Conservation (phyloP, 2,113 vertebrate species). For the Gymnocephalus cernua region DNA sequence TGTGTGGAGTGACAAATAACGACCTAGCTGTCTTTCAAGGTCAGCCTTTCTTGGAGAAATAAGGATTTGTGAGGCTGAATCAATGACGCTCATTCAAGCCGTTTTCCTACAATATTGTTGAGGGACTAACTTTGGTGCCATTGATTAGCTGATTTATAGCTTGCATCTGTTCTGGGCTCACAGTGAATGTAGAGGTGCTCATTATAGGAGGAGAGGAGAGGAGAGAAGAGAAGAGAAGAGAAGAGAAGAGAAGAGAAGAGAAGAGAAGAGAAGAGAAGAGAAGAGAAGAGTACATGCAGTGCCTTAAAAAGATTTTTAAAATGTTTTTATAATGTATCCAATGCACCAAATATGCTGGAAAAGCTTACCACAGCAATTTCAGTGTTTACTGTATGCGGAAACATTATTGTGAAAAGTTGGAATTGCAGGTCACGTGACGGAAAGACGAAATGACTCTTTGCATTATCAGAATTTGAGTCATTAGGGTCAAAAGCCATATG, state of each 20-base stretch:
- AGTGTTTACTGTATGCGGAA: not conserved
- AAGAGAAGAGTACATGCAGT: not conserved
- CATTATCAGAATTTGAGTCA: constrained; percentile 6
- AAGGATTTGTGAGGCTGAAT: constrained; percentile 75
- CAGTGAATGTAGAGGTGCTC: constrained; percentile 44
- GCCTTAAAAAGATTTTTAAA: not conserved
- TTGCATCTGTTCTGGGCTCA: constrained; percentile 59
- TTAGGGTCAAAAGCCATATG: not conserved
- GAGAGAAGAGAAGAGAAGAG: not conserved
- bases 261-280: constrained; percentile 7
- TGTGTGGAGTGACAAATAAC: constrained; percentile 22
- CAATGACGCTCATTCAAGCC: constrained; percentile 74
- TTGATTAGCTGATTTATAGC: constrained; percentile 77
- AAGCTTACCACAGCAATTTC: not conserved
- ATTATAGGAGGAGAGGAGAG: constrained; percentile 21
- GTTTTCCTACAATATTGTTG: constrained; percentile 76
- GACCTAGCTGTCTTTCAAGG: constrained; percentile 63
- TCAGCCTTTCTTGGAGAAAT: constrained; percentile 64
- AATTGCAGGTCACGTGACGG: not conserved
- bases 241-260: not conserved
- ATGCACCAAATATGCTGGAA: not conserved
- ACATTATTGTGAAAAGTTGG: not conserved
- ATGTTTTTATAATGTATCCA: not conserved
- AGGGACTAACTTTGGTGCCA: constrained; percentile 74
- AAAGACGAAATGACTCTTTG: not conserved